Conservation (phyloP, 2,888 invertebrate species). For the Dryobotodes eremita region DNA sequence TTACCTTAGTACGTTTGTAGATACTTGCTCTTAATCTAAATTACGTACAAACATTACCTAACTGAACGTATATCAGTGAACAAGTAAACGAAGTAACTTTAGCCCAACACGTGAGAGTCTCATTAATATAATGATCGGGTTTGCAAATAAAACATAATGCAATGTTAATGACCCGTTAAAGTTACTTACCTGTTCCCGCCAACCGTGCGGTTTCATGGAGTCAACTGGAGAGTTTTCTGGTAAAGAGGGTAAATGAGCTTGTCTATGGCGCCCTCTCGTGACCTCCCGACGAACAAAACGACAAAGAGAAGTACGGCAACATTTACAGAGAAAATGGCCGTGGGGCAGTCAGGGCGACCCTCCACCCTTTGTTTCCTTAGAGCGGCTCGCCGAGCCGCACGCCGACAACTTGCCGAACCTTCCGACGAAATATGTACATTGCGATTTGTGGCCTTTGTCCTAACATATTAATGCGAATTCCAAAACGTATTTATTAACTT, state of each 20-base stretch:
- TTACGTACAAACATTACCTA: slow-evolving; percentile 6
- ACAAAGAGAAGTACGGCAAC: slow-evolving; percentile 83
- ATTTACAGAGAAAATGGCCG: slow-evolving; percentile 87
- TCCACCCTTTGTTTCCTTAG: slow-evolving; percentile 86
- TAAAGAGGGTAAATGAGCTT: slow-evolving; percentile 83
- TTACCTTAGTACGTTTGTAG: background rate
- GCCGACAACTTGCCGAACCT: slow-evolving; percentile 75
- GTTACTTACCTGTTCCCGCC: slow-evolving; percentile 80
- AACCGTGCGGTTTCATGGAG: slow-evolving; percentile 81
- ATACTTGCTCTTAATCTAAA: slow-evolving; percentile 10
- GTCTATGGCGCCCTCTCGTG: slow-evolving; percentile 82
- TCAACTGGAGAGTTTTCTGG: slow-evolving; percentile 78
- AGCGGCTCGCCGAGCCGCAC: slow-evolving; percentile 72
- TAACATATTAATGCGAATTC: slow-evolving; percentile 77
- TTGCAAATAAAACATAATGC: slow-evolving; percentile 79
- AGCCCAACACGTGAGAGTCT: slow-evolving; percentile 69
- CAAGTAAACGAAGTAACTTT: slow-evolving; percentile 46
- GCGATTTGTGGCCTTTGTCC: slow-evolving; percentile 70
- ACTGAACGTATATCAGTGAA: slow-evolving; percentile 28
- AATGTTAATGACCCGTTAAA: slow-evolving; percentile 86
- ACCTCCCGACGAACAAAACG: slow-evolving; percentile 82
- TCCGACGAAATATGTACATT: slow-evolving; percentile 71
- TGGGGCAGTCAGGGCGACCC: slow-evolving; percentile 81
- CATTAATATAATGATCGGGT: slow-evolving; percentile 77
- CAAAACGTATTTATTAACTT: slow-evolving; percentile 75